phyloP scores from a whole-genome alignment of 2,113 vertebrate genomes.

The Chlorodrepanis virens region DNA sequence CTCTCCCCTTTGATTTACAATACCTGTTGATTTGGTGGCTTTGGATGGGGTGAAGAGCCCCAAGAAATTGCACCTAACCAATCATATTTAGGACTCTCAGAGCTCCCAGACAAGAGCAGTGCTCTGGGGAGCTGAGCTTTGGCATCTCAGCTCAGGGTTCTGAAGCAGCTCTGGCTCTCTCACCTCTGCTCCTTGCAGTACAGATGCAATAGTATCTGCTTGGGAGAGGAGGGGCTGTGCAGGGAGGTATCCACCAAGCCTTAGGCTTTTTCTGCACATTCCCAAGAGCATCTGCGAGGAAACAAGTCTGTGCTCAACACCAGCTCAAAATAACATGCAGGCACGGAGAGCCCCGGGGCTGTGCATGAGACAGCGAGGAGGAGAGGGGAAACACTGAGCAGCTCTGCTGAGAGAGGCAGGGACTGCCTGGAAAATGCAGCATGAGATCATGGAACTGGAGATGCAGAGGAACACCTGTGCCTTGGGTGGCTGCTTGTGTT shows the following conservation, averaged over 20 bases:
- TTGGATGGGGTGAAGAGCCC: neutral
- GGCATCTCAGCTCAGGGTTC: neutral
- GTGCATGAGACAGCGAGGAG: neutral
- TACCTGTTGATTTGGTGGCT: neutral
- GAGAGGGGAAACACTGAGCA: conserved; percentile 33
- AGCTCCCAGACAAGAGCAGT: neutral
- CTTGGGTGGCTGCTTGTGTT: conserved; percentile 38
- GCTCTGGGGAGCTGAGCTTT: neutral
- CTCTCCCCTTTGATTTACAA: no score
- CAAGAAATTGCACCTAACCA: neutral
- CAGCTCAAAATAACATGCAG: neutral
- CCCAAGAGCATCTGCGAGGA: neutral
- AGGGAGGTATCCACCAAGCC: neutral
- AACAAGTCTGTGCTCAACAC: conserved; percentile 12
- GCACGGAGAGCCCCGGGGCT: neutral
- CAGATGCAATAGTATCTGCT: neutral
- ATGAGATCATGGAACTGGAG: conserved; percentile 56
- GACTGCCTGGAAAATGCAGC: conserved; percentile 10
- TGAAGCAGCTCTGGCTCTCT: neutral
- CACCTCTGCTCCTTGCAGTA: neutral
- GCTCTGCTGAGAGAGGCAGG: neutral
- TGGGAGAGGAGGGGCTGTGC: neutral
- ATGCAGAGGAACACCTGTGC: neutral
- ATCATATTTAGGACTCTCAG: neutral
- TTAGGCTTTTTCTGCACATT: neutral